Conservation (phyloP, 2,113 vertebrate genomes). For the Opisthocomus hoazin region DNA sequence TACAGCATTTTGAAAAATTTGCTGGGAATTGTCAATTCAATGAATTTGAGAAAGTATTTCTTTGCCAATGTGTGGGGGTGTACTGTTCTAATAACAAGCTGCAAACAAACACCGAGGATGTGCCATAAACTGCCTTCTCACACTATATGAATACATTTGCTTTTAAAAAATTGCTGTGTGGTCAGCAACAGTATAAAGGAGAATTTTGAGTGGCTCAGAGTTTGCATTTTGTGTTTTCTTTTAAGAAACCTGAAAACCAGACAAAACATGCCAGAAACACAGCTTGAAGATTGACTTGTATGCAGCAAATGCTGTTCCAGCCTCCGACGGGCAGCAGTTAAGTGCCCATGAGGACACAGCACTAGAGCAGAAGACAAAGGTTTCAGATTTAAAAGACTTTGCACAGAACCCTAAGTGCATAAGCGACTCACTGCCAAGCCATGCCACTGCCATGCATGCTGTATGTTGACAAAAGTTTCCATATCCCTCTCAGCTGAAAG, state of each 20-base stretch:
- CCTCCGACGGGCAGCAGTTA: background rate
- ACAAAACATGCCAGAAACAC: background rate
- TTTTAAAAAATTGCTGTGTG: background rate
- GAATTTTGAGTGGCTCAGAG: background rate
- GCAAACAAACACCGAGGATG: background rate
- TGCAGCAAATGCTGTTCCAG: background rate
- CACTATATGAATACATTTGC: background rate
- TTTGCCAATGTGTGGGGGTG: background rate
- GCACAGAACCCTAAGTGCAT: background rate
- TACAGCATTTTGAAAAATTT: background rate
- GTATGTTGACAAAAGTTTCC: no score
- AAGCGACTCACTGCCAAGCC: background rate
- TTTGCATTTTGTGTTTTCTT: background rate
- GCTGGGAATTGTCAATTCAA: background rate
- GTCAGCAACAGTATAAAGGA: background rate
- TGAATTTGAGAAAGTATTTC: background rate
- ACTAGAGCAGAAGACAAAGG: background rate
- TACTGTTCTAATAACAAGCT: background rate
- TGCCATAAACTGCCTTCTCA: background rate
- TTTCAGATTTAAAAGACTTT: background rate
- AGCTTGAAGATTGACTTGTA: background rate
- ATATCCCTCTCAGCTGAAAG: background rate
- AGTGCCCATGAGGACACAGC: rapidly evolving
- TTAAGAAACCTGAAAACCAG: background rate
- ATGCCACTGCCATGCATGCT: background rate